A percentile compares a stretch with the other conserved stretches of the same genome.
These are phyloP conservation scores for Acleris laterana DNA, from an alignment of 2,888 invertebrate species.

Conservation along the genomic window DNA sequence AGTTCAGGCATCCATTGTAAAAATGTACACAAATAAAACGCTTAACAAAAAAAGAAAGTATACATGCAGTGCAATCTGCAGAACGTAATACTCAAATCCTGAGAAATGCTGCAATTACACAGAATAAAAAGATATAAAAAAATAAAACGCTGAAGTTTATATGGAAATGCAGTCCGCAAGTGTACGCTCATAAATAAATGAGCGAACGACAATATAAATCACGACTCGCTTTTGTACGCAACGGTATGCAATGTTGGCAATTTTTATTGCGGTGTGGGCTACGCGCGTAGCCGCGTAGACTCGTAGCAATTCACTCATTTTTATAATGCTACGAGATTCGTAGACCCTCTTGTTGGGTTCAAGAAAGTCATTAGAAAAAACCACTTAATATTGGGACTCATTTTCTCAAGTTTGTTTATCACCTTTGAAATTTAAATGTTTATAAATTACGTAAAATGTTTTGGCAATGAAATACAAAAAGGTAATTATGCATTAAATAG, in stretches of 20 bases:
- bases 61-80: no score
- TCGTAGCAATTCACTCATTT: constrained; percentile 46
- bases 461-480: no score
- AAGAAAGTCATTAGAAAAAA: not conserved
- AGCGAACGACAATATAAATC: constrained; percentile 10
- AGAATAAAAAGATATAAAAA: not conserved
- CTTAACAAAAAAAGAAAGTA: no score
- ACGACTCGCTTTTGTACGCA: constrained; percentile 25
- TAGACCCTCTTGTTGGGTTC: constrained; percentile 12
- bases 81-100: no score
- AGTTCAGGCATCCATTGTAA: no score
- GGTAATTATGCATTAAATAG: no score
- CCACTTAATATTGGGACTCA: not conserved
- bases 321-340: constrained; percentile 29
- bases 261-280: constrained; percentile 46
- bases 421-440: no score
- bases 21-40: no score
- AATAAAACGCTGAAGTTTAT: not conserved
- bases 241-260: constrained; percentile 51
- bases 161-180: constrained; percentile 12
- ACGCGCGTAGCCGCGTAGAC: constrained; percentile 61
- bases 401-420: not conserved
- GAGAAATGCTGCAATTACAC: not conserved
- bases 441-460: no score
- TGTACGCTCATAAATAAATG: constrained; percentile 25